Evolutionary conservation across 2,113 vertebrate genomes (phyloP), one percentile per base, ranked within the genome.

Genomic region (Macroglossus sobrinus): DNA sequence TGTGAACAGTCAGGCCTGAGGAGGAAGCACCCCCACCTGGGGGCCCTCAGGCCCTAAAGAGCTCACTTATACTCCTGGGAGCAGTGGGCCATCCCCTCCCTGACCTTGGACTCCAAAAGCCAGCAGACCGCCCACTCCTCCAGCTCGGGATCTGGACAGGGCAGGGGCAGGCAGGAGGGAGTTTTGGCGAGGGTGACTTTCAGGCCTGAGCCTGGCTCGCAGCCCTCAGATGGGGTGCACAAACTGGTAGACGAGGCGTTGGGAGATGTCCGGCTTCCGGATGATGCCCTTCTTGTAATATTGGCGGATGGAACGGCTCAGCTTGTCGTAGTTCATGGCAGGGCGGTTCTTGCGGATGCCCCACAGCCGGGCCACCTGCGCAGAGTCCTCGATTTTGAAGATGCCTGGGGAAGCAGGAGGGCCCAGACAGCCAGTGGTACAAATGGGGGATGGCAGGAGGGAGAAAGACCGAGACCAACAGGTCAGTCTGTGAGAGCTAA

Each of bases 281-380:
- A 99, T 99, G 98, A 99, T 99, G 30, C 99, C 99, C 96, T 99
- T 99, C 98, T 99, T 99, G 98, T 99, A 99, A 98, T 99, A 99
- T 98, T 99, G 99, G 74, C 99, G 99, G 97, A 99, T 99, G 98
- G 99, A 99, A 95, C 99, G 99, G 98, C 99, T 99, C 97, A 99
- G 99, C 96, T 99, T 99, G 99, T 99, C 99, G 35, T 99, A 99
- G 98, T 99, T 99, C 99, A 99, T 99, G 85, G 99, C 99, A 0
- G 99, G 99, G 0, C 99, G 99, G 95, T 99, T 99, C 98, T 99
- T 99, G 35, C 99, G 98, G 96, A 99, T 99, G 66, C 99, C 99
- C 99, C 99, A 99, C 21, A 99, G 99, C 11, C 99, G 98, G 0
- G 99, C 99, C 45, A 99, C 99, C 33, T 99, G 99, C 14, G 99